Base-by-base conservation (phyloP, 2,113 vertebrate species). In the Malaclemys terrapin region DNA sequence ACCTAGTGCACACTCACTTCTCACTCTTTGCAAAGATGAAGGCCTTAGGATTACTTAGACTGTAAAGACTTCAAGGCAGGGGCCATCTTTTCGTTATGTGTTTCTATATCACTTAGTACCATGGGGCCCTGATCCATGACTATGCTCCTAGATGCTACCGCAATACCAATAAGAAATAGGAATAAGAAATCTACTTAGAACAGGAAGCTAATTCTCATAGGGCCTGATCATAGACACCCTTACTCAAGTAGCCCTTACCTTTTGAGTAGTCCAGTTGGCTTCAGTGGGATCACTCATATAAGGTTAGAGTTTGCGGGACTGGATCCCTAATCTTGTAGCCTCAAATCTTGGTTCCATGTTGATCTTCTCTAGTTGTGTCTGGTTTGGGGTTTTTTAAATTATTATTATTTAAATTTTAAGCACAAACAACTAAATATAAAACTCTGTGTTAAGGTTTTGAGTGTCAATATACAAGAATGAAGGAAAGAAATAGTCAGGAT, bases 121-220 rank as follows among this genome's bases (percentile, higher is more conserved):
- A 49, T 65, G 56, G 82, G 91, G 47, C 89, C 50, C 49, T 88
- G 27, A 49, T 95, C 91, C 80, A 50, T 85, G 53, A 82, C 82
- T 45, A 80, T 65, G 56, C 56, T 84, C 88, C 4, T 72, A 93
- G 29, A 89, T 88, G 17, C 49, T 93, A 53, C 12, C 6, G 31
- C 16, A 22, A 82, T 92, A 57, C 75, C 82, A 88, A 42, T 65
- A 91, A 56, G 31, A 62, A 94, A 49, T 81, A 89, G 85, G 50
- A 92, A 52, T 80, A 92, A 84, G 10, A 85, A 94, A 93, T 62
- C 25, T 29, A 45, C 79, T 94, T 88, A 59, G 56, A 93, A 91
- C 85, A 31, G 56, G 86, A 87, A 97, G 88, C 86, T 88, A 93
- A 93, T 90, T 88, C 29, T 88, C 75, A 49, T 11, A 10, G 13